Percentiles rank a stretch among this genome's conserved stretches.
Evolutionary conservation across 2,888 invertebrate genomes (phyloP).

Genomic region (Acronicta leporina): DNA sequence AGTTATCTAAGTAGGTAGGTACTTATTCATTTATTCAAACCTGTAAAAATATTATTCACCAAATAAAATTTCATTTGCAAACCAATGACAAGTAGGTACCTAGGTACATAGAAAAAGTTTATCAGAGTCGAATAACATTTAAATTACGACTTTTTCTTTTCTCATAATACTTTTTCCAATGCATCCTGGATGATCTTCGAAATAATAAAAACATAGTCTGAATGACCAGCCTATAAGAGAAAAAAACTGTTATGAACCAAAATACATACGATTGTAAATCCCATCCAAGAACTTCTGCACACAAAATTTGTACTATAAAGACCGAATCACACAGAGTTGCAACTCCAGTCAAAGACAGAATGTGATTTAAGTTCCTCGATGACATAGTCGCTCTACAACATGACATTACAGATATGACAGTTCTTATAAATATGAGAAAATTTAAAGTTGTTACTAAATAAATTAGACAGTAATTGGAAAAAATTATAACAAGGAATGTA

Average conservation of each 20-base stretch:
- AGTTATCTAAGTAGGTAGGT: too few species aligned
- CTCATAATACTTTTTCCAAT: constrained; percentile 11
- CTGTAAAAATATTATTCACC: too few species aligned
- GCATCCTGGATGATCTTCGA: constrained; percentile 7
- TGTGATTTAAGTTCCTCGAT: constrained; percentile 25
- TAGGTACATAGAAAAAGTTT: not conserved
- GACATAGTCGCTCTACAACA: constrained; percentile 33
- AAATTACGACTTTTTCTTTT: constrained; percentile 3
- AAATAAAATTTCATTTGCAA: too few species aligned
- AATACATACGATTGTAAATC: not conserved
- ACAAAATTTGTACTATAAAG: constrained; percentile 14
- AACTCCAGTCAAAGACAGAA: constrained; percentile 38
- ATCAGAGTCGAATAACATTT: not conserved
- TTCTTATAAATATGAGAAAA: constrained; percentile 32
- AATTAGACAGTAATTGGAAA: not conserved
- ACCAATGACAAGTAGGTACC: too few species aligned
- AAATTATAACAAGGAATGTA: too few species aligned
- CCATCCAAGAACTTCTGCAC: not conserved
- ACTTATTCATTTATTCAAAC: too few species aligned
- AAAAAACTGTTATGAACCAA: not conserved
- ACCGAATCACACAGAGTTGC: constrained; percentile 39
- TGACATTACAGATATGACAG: constrained; percentile 33
- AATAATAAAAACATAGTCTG: constrained; percentile 13
- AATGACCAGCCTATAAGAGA: constrained; percentile 26
- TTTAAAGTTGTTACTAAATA: constrained; percentile 13